Base-by-base conservation (phyloP, 1,140 invertebrate genomes). In the Diplogasteroides magnus region DNA sequence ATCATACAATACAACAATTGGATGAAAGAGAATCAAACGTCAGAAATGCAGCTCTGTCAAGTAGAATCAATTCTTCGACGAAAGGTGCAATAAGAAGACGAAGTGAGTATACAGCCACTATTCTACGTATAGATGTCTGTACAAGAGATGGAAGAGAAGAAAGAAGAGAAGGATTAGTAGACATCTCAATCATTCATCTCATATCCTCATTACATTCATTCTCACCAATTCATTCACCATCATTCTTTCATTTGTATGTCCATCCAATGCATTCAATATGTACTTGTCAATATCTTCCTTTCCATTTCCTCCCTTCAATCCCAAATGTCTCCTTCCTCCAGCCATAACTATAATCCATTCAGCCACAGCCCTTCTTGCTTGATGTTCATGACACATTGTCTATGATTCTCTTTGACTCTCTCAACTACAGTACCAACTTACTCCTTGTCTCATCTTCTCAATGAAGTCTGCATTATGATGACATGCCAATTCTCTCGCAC, bases 51-150 rank as follows among this genome's bases (percentile, higher is more conserved):
- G 64, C 19, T 25, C 77, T 64, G 73, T 79, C 77, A 1, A 55
- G 13, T 0, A 80, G 58, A 37, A 79, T 74, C 0, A 77, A 31
- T 13, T 75, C 55, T 70, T 79, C 78, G 26, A 80, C 71, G 2
- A 79, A 13, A 19, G 78, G 78, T 0, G 77, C 78, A 56, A 79
- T 48, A 28, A 78, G 65, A 2, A 73, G 64, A 19, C 78, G 74
- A 1, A 79, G 59, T 23, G 59, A 58, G 55, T 80, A 77, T 23
- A 78, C 15, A 28, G 69, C 14, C 2, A 70, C 27, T 67, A 76
- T 25, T 32, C 72, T 74, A 13, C 73, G 25, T 2, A 31, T 14
- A 23, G 23, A 27, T 31, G 29, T 6, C 31, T 74, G 37, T 2
- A 71, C 19, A 6, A 48, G 37, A 48, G 37, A 48, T 48, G 37